Evolutionary conservation across 2,888 invertebrate genomes (phyloP).

Genomic region (Omphaloscelis lunosa): DNA sequence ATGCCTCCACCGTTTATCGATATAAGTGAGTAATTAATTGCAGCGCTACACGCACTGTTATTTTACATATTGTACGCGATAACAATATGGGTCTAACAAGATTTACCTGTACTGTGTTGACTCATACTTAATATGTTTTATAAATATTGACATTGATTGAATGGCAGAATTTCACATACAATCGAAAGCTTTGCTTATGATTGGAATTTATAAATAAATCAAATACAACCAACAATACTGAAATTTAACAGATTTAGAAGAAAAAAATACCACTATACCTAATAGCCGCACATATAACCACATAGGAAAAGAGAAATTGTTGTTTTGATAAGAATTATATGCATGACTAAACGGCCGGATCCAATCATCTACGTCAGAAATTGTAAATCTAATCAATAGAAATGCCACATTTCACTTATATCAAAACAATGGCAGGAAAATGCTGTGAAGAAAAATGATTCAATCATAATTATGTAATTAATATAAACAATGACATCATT

Average conservation of each 20-base stretch:
- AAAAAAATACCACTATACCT: not conserved
- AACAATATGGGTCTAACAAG: constrained; percentile 56
- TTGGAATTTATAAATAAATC: constrained; percentile 5
- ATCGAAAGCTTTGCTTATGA: not conserved
- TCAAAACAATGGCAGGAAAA: constrained; percentile 35
- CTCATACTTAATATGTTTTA: constrained; percentile 39
- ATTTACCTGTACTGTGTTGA: constrained; percentile 44
- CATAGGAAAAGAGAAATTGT: not conserved
- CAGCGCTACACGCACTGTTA: constrained; percentile 38
- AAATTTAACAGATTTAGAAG: too few relatives aligned
- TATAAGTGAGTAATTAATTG: constrained; percentile 78
- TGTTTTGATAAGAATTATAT: not conserved
- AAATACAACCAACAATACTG: not conserved
- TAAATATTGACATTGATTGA: constrained; percentile 48
- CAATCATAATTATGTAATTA: constrained; percentile 13
- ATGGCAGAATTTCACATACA: constrained; percentile 10
- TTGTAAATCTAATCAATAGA: constrained; percentile 7
- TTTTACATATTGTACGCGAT: constrained; percentile 50
- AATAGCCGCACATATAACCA: not conserved
- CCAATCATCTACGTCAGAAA: not conserved
- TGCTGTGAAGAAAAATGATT: constrained; percentile 22
- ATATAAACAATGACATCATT: constrained; percentile 31
- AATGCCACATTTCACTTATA: constrained; percentile 18
- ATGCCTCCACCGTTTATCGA: constrained; percentile 84
- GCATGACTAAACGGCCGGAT: not conserved